phyloP scores from a whole-genome alignment of 2,797 vertebrate species.

The Clarias pachynema region DNA sequence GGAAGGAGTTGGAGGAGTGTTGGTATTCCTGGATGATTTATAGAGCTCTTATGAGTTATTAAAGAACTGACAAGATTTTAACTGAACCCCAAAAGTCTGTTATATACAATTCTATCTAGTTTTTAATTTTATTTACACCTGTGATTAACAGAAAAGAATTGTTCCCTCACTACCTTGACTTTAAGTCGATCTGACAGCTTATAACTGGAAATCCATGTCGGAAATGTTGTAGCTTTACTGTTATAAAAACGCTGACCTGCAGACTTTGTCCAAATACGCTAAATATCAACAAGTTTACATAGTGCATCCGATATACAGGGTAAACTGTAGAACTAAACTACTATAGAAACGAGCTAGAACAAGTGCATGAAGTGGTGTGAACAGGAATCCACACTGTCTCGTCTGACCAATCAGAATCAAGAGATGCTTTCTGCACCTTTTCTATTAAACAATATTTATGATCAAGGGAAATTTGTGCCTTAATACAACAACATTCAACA shows the following conservation, averaged over 20 bases:
- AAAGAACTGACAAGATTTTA: neutral
- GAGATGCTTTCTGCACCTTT: neutral
- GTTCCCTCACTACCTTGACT: neutral
- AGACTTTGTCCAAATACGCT: neutral
- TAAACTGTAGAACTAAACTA: neutral
- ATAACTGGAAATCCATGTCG: neutral
- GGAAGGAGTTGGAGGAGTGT: neutral
- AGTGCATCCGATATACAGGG: neutral
- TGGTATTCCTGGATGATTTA: neutral
- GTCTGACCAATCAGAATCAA: slow-evolving; percentile 15
- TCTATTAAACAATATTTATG: too few relatives aligned
- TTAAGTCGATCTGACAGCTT: neutral
- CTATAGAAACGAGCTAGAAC: neutral
- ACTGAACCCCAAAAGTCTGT: neutral
- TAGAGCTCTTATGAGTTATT: neutral
- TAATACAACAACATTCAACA: neutral
- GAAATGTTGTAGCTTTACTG: neutral
- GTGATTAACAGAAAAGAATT: too few relatives aligned
- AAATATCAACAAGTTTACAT: neutral
- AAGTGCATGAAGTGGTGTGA: neutral
- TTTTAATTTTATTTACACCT: too few relatives aligned
- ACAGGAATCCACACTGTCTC: neutral
- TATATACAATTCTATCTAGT: too few relatives aligned
- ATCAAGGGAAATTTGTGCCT: neutral
- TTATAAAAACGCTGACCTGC: neutral